Base-by-base conservation (phyloP, 1,140 invertebrate species). In the Wasmannia auropunctata region DNA sequence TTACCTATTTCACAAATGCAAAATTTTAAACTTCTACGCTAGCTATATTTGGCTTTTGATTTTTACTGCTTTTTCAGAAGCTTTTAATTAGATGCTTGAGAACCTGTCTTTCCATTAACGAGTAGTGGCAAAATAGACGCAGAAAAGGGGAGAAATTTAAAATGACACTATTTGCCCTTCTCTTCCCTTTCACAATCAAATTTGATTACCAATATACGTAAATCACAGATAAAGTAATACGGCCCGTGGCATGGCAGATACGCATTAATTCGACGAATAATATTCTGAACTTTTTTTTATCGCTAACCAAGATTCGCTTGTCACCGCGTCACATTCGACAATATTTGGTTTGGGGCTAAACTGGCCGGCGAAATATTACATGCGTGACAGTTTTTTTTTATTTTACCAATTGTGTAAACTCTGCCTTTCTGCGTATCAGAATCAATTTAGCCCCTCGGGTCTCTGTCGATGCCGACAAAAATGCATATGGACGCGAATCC, bases 371-470 rank as follows among this genome's bases (percentile, higher is more conserved):
- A n/a, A n/a, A 65, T 46, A n/a, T 76, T 67, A 65, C 25, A 34
- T 67, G 40, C 22, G 58, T 65, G 28, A 28, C 56, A 19, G 28
- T 51, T 67, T 49, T 65, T 51, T 67, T 49, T 65, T 62, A 63
- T 77, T 77, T 63, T 63, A 43, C 40, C 25, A 43, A 11, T 65
- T 63, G 28, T 37, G 1, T 16, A 31, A 43, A 22, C 25, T 40
- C 37, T n/a, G 5, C 40, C 16, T 63, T 77, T n/a, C n/a, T 77
- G 75, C 58, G 40, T 31, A 77, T 77, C 75, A 34, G 40, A 77
- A n/a, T 63, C 58, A 43, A 77, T 77, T 77, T 77, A 22, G 10
- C 22, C 56, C 56, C 62, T 77, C 25, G 74, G 37, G 31, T 56
- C 25, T 46, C 19, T 46, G 11, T 19, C 54, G 49, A 49, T 28